Evolutionary conservation across 2,797 vertebrate genomes (phyloP), one percentile per base, ranked within the genome.

Genomic region (Acropternis orthonyx): DNA sequence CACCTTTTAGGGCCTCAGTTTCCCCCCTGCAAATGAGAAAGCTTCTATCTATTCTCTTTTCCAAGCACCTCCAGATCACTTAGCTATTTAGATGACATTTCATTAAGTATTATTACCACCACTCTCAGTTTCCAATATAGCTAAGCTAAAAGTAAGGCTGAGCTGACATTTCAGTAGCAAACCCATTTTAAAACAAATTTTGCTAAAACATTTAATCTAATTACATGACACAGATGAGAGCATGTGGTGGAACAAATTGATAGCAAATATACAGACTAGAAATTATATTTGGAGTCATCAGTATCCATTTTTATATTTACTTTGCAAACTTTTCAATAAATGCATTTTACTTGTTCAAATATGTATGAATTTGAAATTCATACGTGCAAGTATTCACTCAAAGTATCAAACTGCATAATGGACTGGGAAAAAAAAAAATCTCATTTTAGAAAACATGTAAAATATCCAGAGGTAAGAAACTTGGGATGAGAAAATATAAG

Each of bases 141-240:
- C 48, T 48, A 85, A 94, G 63, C 18, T 32, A 85, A 86, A 94
- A 95, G 43, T 32, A 62, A 89, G 20, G 77, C 11, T 59, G 58
- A 92, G 74, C 34, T 94, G 92, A 82, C 91, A 92, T 92, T 91
- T 95, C 75, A 74, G 72, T n/a, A 74, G 74, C 52, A 94, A 93
- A 79, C 34, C 71, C 44, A 90, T 92, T 89, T 94, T 71, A 44
- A 51, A 88, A 81, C n/a, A 92, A 79, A 67, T 82, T 79, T 66
- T 85, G 14, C 78, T 96, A 56, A 80, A 95, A 83, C 68, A 80
- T 76, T 87, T 87, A 76, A 89, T 86, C 58, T 72, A 59, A 87
- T 34, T 63, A 87, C 48, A 91, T 74, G 78, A 79, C 74, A 62
- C 8, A 91, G 59, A 89, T 79, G 69, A 94, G 44, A 87, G 48